Conservation (phyloP, 1,140 invertebrate genomes). For the Limonius californicus region DNA sequence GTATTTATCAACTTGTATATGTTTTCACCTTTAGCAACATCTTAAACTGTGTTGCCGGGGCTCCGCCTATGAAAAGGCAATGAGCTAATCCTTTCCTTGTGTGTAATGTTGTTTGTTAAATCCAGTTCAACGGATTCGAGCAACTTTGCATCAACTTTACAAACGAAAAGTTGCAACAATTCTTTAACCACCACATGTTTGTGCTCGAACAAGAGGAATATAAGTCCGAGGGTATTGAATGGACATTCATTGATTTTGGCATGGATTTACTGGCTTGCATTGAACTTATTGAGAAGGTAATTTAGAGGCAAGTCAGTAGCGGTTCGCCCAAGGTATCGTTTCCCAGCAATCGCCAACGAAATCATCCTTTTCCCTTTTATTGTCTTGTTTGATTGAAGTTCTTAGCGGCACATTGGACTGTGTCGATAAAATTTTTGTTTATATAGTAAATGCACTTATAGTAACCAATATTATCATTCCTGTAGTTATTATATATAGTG, state of each 20-base stretch:
- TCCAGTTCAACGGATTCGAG: conserved; percentile 92
- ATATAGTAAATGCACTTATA: too few species aligned
- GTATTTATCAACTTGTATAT: too few species aligned
- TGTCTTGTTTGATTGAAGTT: too few species aligned
- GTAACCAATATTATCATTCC: too few species aligned
- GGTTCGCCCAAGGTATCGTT: too few species aligned
- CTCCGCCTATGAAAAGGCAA: conserved; percentile 1
- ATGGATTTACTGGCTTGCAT: conserved; percentile 95
- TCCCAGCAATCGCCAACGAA: too few species aligned
- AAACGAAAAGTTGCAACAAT: conserved; percentile 95
- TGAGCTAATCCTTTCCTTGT: background rate
- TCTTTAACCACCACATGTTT: conserved; percentile 98
- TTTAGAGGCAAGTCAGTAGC: conserved; percentile 4
- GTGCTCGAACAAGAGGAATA: conserved; percentile 96
- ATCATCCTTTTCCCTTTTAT: too few species aligned
- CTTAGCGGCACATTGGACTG: too few species aligned
- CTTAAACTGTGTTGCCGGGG: background rate
- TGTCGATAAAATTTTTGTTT: too few species aligned
- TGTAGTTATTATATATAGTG: too few species aligned
- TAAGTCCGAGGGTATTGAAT: conserved; percentile 88
- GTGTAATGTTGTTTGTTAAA: background rate
- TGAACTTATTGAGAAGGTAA: conserved; percentile 94
- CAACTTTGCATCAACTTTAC: conserved; percentile 98
- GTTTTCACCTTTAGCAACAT: too few species aligned
- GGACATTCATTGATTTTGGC: conserved; percentile 95